phyloP scores from a whole-genome alignment of 2,888 invertebrate species.

The Caenorhabditis sp. region DNA sequence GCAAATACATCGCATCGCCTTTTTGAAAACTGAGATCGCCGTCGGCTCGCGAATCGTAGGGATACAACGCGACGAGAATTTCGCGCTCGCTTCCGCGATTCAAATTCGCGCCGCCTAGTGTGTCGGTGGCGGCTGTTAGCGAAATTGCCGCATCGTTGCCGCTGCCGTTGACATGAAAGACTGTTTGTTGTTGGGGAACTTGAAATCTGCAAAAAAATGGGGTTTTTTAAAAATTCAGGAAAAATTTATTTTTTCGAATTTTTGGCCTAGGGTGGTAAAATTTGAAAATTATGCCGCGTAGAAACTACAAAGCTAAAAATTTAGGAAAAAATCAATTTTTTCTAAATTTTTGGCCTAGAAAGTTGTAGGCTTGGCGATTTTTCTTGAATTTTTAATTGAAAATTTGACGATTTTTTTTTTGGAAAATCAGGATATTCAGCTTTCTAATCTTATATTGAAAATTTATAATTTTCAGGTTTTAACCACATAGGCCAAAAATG shows the following conservation, averaged over 20 bases:
- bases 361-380: too few relatives aligned
- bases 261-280: too few relatives aligned
- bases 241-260: too few relatives aligned
- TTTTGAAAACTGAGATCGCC: slow-evolving; percentile 93
- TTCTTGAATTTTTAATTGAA: too few relatives aligned
- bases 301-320: too few relatives aligned
- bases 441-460: neutral
- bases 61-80: slow-evolving; percentile 85
- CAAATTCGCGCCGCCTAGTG: slow-evolving; percentile 6
- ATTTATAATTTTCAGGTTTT: neutral
- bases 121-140: slow-evolving; percentile 11
- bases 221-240: neutral
- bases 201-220: slow-evolving; percentile 17
- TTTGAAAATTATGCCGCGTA: too few relatives aligned
- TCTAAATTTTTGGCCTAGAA: too few relatives aligned
- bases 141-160: slow-evolving; percentile 15
- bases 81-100: slow-evolving; percentile 36
- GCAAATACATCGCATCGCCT: slow-evolving; percentile 92
- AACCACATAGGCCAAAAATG: too few relatives aligned
- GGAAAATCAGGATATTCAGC: neutral
- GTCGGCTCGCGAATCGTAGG: slow-evolving; percentile 91
- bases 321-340: too few relatives aligned
- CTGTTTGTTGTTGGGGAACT: slow-evolving; percentile 26
- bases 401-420: neutral
- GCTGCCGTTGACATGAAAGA: slow-evolving; percentile 25